These are phyloP conservation scores for Tetramorium bicarinatum DNA, from an alignment of 2,888 invertebrate genomes.

Conservation along the genomic window DNA sequence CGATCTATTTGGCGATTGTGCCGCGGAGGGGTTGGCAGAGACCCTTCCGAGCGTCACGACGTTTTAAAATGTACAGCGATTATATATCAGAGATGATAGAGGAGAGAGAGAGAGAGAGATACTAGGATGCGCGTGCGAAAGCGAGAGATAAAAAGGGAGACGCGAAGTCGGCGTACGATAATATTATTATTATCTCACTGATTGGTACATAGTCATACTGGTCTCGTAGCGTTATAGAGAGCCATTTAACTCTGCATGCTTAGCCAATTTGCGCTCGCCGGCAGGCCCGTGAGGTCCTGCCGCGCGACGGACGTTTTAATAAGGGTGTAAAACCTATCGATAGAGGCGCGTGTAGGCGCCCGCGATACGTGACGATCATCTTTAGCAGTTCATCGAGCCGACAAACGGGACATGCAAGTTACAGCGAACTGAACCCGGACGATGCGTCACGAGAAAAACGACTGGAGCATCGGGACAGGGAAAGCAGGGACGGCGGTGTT, in stretches of 20 bases:
- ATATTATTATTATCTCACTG: slow-evolving; percentile 73
- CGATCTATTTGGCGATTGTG: slow-evolving; percentile 48
- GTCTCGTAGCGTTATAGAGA: slow-evolving; percentile 67
- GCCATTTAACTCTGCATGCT: slow-evolving; percentile 80
- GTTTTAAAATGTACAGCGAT: slow-evolving; percentile 43
- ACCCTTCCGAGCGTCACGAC: background rate
- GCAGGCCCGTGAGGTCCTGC: slow-evolving; percentile 67
- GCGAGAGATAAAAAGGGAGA: background rate
- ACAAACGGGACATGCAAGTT: slow-evolving; percentile 40
- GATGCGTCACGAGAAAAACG: slow-evolving; percentile 63
- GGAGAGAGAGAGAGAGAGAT: background rate
- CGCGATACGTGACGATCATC: slow-evolving; percentile 68
- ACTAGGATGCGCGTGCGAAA: background rate
- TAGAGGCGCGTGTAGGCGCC: slow-evolving; percentile 62
- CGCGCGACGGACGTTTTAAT: slow-evolving; percentile 65
- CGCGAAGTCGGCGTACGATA: slow-evolving; percentile 52
- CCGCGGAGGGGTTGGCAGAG: background rate
- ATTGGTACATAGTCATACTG: slow-evolving; percentile 74
- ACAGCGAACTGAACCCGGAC: slow-evolving; percentile 51
- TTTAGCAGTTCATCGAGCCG: slow-evolving; percentile 69
- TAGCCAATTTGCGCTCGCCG: slow-evolving; percentile 77
- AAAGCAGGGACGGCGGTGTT: slow-evolving; percentile 52
- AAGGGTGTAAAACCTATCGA: slow-evolving; percentile 63
- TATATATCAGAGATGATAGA: slow-evolving; percentile 24
- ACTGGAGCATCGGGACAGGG: slow-evolving; percentile 71